Evolutionary conservation across 2,797 vertebrate genomes (phyloP), one percentile per base, ranked within the genome.

Genomic region (Sebastes itinus): DNA sequence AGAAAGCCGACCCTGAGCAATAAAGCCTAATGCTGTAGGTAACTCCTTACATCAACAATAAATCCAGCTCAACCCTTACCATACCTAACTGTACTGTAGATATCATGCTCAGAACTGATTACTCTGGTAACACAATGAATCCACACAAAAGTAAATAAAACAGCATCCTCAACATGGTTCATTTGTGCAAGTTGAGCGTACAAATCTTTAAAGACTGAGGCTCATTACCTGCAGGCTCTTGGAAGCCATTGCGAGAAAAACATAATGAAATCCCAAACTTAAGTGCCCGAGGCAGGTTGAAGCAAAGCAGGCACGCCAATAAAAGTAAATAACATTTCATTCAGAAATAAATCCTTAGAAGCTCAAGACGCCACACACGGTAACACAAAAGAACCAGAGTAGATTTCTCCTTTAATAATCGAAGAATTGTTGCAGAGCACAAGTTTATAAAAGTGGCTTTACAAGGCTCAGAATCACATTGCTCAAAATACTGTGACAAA

Each of bases 341-440:
- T 73, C 60, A 55, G 27, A 71, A 75, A 74, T 59, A 67, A 80
- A 75, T 75, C 35, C 66, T 30, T n/a, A 18, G n/a, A 66, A 49
- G 60, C 59, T 23, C 69, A 38, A 75, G 54, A 75, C 12, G 33
- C 46, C 66, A 38, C 58, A 74, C 54, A 56, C 12, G 54, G 52
- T 25, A 68, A 14, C 16, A 11, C 59, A 22, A 69, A 32, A 62
- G 22, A 69, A 25, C 25, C 23, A 16, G n/a, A 61, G 49, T 9
- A 60, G 58, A 69, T 70, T 75, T 60, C 22, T 69, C 20, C 56
- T 78, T 67, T 62, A 81, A 87, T 80, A 78, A 83, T 80, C 23
- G 9, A 30, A 55, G 73, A 54, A 30, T 64, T 77, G 55, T 65
- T 35, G 42, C 32, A 70, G 56, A 71, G 46, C 20, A 38, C n/a